These are phyloP conservation scores for Nycticebus coucang DNA, from an alignment of 2,113 vertebrate genomes.

Conservation along the genomic window DNA sequence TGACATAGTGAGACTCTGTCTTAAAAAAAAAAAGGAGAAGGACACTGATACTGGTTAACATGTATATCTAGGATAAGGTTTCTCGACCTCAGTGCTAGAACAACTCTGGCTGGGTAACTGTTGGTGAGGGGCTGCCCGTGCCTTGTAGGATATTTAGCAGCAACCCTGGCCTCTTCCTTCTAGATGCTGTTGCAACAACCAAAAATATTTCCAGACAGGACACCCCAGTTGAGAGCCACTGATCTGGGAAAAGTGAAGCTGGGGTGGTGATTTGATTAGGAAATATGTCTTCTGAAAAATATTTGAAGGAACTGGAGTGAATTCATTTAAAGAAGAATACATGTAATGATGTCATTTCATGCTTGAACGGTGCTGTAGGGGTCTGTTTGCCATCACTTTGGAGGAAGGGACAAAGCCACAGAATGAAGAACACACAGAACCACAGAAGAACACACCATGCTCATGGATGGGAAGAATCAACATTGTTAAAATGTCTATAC, in stretches of 20 bases:
- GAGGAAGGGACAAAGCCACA: neutral
- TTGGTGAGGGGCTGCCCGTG: neutral
- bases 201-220: neutral
- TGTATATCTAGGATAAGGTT: neutral
- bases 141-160: neutral
- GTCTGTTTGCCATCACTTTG: neutral
- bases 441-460: no score
- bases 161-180: neutral
- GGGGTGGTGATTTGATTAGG: neutral
- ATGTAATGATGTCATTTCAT: neutral
- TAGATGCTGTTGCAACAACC: neutral
- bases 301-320: neutral
- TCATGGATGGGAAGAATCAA: no score
- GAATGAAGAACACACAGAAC: no score
- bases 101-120: neutral
- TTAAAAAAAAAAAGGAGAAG: no score
- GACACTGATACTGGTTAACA: no score
- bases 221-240: neutral
- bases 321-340: constrained; percentile 2
- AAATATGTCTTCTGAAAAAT: neutral
- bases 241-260: neutral
- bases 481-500: no score
- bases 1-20: no score
- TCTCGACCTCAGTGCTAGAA: neutral
- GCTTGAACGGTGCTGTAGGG: neutral